A percentile compares a stretch with the other conserved stretches of the same genome.
Conservation (phyloP, 2,888 invertebrate species). For the Chironomus tentans region DNA sequence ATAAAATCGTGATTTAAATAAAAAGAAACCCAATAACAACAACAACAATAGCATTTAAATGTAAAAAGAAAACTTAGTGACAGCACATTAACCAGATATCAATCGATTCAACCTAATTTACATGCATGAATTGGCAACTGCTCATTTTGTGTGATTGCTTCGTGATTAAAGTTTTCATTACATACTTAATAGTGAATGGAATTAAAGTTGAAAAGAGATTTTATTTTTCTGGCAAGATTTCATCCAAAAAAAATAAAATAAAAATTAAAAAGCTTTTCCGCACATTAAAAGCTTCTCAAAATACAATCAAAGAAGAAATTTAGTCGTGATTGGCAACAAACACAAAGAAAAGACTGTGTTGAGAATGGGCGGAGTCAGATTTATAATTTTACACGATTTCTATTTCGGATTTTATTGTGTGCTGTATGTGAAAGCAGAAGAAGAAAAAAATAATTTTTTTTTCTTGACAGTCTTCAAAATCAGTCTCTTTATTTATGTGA, state of each 20-base stretch:
- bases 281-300: background rate
- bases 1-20: background rate
- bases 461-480: conserved; percentile 25
- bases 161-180: background rate
- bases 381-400: background rate
- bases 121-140: conserved; percentile 7
- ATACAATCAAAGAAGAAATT: background rate
- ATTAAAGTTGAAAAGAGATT: background rate
- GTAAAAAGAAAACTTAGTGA: background rate
- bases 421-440: background rate
- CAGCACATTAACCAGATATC: background rate
- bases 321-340: background rate
- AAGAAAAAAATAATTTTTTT: background rate
- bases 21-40: background rate
- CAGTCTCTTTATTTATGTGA: conserved; percentile 26
- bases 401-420: background rate
- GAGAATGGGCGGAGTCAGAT: conserved; percentile 8
- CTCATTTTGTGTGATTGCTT: background rate
- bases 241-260: no score
- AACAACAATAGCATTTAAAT: background rate
- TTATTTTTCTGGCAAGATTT: background rate
- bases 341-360: background rate
- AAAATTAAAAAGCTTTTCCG: background rate
- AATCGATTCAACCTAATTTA: conserved; percentile 8
- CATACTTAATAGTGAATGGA: background rate